Base-by-base conservation (phyloP, 2,888 invertebrate genomes). In the Drosophila mimica region DNA sequence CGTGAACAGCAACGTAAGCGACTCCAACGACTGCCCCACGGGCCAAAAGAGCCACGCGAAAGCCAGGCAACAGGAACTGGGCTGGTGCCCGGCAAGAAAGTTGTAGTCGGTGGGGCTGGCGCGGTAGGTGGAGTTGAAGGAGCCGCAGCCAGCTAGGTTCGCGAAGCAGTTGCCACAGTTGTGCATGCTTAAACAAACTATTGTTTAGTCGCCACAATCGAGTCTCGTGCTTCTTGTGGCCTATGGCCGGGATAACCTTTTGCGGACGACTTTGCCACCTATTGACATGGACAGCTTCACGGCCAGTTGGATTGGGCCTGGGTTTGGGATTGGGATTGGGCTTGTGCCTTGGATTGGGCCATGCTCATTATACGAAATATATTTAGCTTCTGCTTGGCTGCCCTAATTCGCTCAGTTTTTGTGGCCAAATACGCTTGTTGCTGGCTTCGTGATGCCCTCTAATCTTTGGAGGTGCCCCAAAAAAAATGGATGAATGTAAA, bases 331-430 rank as follows among this genome's bases (percentile, higher is more conserved):
- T 43, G 15, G 31, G 46, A 2, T 43, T 46, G 9, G 7, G 17
- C 34, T 53, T 49, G 30, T 25, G 49, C 43, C 15, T 60, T 60
- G 70, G 5, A 31, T 33, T 69, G 57, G 40, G n/a, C 70, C 66
- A 66, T 54, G 60, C 87, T 87, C 80, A 86, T 89, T 86, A 86
- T 87, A 51, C 70, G 64, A 75, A 53, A 66, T 70, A 81, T 70
- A 65, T 68, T 77, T 79, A 76, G 84, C 83, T 85, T 81, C 77
- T 81, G 76, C 70, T 69, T 83, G 61, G 74, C 71, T 83, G 88
- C 74, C 54, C 78, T 78, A 88, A 85, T 88, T 88, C 86, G 81
- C 65, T 75, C 53, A 78, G 77, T 80, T 74, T 74, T 75, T 74
- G 65, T 63, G 61, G 58, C 69, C 67, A 51, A 66, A 70, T 66